A percentile compares a stretch with the other conserved stretches of the same genome.
These are phyloP conservation scores for Drosophila acutilabella DNA, from an alignment of 2,888 invertebrate genomes.

Conservation along the genomic window DNA sequence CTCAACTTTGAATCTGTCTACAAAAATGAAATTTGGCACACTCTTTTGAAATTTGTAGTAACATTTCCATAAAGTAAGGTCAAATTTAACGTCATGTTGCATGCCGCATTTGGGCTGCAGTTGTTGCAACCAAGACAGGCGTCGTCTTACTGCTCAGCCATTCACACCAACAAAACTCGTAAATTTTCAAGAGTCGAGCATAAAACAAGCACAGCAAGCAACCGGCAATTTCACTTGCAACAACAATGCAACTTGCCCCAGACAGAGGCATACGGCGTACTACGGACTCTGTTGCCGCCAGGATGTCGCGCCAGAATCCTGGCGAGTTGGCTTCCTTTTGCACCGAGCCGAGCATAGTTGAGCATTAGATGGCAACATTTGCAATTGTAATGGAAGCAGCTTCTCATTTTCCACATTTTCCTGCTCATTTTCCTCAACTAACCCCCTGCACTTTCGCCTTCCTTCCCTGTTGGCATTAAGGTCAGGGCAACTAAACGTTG, in stretches of 20 bases:
- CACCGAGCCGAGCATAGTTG: conserved; percentile 41
- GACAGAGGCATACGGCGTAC: conserved; percentile 33
- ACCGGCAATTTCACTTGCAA: conserved; percentile 17
- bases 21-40: not conserved
- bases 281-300: conserved; percentile 47
- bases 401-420: conserved; percentile 9
- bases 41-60: not conserved
- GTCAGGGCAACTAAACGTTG: conserved; percentile 41
- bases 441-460: not conserved
- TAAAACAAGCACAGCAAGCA: conserved; percentile 36
- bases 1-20: too few species aligned
- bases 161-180: conserved; percentile 30
- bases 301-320: conserved; percentile 66
- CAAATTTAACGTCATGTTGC: not conserved
- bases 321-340: conserved; percentile 31
- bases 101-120: conserved; percentile 27
- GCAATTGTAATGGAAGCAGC: conserved; percentile 72
- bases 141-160: conserved; percentile 5
- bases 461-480: conserved; percentile 32
- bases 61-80: conserved; percentile 6
- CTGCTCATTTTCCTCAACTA: not conserved
- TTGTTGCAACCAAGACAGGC: conserved; percentile 9
- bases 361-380: conserved; percentile 74
- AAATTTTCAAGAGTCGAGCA: conserved; percentile 31
- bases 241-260: conserved; percentile 10